phyloP scores from a whole-genome alignment of 2,113 vertebrate genomes.

The Nestor notabilis region DNA sequence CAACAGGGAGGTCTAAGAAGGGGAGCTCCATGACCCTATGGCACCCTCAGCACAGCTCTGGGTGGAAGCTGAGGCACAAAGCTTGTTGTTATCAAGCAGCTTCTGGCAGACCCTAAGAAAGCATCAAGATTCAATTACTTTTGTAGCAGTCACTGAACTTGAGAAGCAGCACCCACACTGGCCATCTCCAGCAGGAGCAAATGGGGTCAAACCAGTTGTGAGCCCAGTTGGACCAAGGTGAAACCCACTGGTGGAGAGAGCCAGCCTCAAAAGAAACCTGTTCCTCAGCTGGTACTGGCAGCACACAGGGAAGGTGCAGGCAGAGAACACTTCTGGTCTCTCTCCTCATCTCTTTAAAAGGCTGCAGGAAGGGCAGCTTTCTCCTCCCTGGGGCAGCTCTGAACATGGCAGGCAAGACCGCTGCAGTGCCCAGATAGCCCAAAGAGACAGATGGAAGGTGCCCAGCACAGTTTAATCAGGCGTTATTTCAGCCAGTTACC shows the following conservation, averaged over 20 bases:
- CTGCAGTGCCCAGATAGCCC: neutral
- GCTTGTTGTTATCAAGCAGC: neutral
- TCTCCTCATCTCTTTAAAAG: neutral
- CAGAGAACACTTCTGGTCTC: neutral
- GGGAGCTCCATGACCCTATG: fast-evolving
- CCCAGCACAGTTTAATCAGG: neutral
- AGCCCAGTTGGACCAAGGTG: neutral
- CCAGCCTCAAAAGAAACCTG: neutral
- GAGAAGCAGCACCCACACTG: neutral
- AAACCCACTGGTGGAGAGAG: fast-evolving
- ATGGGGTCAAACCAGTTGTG: neutral
- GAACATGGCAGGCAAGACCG: neutral
- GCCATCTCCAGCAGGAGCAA: neutral
- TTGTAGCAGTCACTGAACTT: neutral
- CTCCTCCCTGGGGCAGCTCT: neutral
- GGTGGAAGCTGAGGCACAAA: neutral
- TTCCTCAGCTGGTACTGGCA: neutral
- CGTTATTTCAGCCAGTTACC: neutral
- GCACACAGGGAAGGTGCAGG: neutral
- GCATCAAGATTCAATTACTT: neutral
- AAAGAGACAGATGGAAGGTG: neutral
- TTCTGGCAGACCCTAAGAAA: neutral
- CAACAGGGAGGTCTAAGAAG: neutral
- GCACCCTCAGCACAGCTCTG: neutral
- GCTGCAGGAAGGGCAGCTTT: neutral